Percentiles rank a stretch among this genome's conserved stretches.
phyloP scores from a whole-genome alignment of 2,113 vertebrate genomes.

The Tachysurus vachellii region DNA sequence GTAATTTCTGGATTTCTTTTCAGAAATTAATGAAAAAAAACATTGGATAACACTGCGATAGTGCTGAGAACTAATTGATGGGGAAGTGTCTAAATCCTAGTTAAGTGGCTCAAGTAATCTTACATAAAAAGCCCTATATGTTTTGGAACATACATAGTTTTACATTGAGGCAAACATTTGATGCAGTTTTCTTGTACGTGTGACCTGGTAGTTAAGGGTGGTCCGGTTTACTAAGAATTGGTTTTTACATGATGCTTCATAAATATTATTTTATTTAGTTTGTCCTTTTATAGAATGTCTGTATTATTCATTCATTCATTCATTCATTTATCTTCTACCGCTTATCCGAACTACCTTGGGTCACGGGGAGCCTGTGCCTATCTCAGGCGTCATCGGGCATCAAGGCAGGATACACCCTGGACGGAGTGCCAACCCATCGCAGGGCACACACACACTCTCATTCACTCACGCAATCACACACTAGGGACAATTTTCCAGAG shows the following conservation, averaged over 20 bases:
- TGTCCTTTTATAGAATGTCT: conserved; percentile 11
- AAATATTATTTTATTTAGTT: neutral
- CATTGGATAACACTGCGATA: neutral
- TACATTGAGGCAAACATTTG: neutral
- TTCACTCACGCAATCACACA: no score
- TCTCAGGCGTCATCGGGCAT: no score
- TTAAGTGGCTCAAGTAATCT: neutral
- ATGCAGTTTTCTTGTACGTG: neutral
- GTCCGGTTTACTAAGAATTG: neutral
- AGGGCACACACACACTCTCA: no score
- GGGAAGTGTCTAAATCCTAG: neutral
- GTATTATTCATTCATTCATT: no score
- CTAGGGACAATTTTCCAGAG: no score
- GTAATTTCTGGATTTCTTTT: neutral
- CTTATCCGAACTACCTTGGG: no score
- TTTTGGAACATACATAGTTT: neutral
- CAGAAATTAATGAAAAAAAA: neutral
- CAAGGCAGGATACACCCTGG: no score
- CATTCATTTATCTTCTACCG: no score
- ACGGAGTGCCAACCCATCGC: no score
- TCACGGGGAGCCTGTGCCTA: no score
- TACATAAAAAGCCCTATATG: neutral
- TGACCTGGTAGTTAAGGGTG: neutral
- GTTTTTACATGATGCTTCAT: neutral
- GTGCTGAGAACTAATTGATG: neutral